Percentiles rank a stretch among this genome's conserved stretches.
phyloP scores from a whole-genome alignment of 2,888 invertebrate species.

The Troglohyphantes excavatus region DNA sequence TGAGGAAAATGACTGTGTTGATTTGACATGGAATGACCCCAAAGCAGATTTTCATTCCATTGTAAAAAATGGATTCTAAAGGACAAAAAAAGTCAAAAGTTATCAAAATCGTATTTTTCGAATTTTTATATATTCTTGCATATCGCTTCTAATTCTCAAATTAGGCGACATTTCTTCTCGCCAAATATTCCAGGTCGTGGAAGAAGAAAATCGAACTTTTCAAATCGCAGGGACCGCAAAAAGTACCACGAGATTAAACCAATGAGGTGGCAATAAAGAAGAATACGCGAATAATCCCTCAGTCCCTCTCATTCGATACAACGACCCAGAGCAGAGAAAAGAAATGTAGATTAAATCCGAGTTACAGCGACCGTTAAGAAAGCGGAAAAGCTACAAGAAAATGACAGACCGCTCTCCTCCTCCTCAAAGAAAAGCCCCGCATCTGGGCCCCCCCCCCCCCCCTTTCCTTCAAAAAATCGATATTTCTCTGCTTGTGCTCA shows the following conservation, averaged over 20 bases:
- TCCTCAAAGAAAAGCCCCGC: slow-evolving; percentile 35
- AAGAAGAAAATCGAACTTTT: slow-evolving; percentile 18
- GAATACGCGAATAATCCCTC: neutral
- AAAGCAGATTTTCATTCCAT: no score
- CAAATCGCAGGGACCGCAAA: no score
- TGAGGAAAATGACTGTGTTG: no score
- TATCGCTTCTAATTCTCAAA: no score
- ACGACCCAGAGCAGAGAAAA: neutral
- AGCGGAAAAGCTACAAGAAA: slow-evolving; percentile 63
- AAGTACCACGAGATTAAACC: neutral
- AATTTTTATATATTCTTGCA: no score
- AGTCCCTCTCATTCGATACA: neutral
- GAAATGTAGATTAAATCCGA: slow-evolving; percentile 57
- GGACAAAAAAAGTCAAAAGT: no score
- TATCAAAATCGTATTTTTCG: no score
- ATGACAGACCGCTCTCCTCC: slow-evolving; percentile 44
- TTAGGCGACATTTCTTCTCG: no score
- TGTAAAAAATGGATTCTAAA: no score
- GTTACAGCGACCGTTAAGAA: slow-evolving; percentile 44
- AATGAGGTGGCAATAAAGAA: slow-evolving; percentile 8
- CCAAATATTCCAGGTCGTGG: no score
- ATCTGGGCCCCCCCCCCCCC: slow-evolving; percentile 56
- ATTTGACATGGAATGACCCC: no score
- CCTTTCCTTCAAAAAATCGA: slow-evolving; percentile 65
- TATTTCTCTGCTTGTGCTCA: slow-evolving; percentile 25